These are phyloP conservation scores for Mastomys coucha DNA, from an alignment of 2,113 vertebrate genomes.

Conservation along the genomic window DNA sequence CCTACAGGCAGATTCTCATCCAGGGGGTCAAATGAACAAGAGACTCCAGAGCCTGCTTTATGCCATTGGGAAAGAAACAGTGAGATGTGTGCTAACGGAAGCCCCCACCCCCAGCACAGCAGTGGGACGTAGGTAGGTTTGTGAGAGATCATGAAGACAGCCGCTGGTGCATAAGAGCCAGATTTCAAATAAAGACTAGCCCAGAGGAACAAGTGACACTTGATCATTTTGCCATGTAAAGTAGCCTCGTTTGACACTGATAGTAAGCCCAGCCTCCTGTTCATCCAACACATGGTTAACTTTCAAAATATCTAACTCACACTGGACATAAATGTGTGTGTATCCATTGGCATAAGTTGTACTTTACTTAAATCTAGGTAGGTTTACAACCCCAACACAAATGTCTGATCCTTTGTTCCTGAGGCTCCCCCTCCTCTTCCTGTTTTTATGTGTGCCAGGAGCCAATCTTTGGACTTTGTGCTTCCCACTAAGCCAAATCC, in stretches of 20 bases:
- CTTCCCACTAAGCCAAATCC: neutral
- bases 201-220: neutral
- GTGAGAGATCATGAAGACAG: neutral
- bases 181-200: neutral
- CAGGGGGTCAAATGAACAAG: too few species aligned
- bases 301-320: neutral
- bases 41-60: neutral
- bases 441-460: neutral
- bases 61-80: neutral
- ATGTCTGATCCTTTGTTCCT: neutral
- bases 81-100: neutral
- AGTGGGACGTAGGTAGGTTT: neutral
- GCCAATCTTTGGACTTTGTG: neutral
- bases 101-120: neutral
- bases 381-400: neutral
- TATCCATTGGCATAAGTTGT: neutral
- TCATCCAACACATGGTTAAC: neutral
- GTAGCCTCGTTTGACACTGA: neutral
- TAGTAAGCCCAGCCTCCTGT: neutral
- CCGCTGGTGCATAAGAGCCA: neutral
- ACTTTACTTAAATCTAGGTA: neutral
- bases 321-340: accelerated
- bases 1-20: neutral
- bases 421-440: neutral
- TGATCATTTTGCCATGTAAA: neutral